Base-by-base conservation (phyloP, 2,113 vertebrate genomes). In the Malurus cyaneus region DNA sequence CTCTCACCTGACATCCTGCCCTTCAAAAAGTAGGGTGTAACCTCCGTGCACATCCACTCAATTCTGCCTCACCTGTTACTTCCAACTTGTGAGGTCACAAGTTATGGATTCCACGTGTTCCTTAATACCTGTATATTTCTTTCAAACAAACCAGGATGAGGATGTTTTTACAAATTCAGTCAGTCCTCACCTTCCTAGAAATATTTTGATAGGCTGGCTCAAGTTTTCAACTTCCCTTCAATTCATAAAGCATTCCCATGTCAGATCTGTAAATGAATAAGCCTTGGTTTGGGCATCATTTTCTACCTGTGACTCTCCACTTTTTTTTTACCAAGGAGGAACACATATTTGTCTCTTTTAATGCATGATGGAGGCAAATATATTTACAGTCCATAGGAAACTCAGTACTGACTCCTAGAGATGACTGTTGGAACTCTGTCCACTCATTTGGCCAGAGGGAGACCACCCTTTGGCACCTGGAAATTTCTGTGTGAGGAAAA, bases 61-160 rank as follows among this genome's bases (percentile, higher is more conserved):
- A 12, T 66, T 61, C 54, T 62, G 21, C 20, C 49, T 70, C 34
- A 60, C 8, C 8, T 47, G 12, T 36, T 57, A 59, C 32, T 62
- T 39, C 9, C 54, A 84, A 80, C 7, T 56, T 31, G 3, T 34
- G n/a, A 77, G 36, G 42, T 49, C 39, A 53, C 2, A 0, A 39
- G 44, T 53, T 57, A 32, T 4, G 25, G 19, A 18, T 23, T 61
- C 18, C 25, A 19, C 0, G 0, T 9, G 31, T 19, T 72, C 31
- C 36, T 72, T 25, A 39, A 46, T 12, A 61, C n/a, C 31, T 47
- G 15, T 14, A 17, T 9, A 11, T 34, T 54, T 80, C 72, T 56
- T 66, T 65, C 17, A 59, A 69, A 49, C 21, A 57, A 72, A 80
- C 9, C 1, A 4, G 12, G 28, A 56, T 10, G 21, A 7, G 13